phyloP scores from a whole-genome alignment of 2,888 invertebrate genomes.

The Acronicta alni region DNA sequence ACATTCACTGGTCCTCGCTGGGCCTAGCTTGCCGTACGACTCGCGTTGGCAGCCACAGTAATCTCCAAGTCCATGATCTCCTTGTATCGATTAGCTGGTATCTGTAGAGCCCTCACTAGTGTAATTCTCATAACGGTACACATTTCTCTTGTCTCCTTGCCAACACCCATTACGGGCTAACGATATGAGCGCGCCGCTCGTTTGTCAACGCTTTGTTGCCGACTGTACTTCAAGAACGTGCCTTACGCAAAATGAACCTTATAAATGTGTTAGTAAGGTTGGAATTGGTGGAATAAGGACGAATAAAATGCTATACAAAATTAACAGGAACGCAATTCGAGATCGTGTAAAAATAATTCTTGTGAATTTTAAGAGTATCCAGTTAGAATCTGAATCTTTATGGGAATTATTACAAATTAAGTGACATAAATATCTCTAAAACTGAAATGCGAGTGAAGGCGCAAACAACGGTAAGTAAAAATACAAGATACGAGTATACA shows the following conservation, averaged over 20 bases:
- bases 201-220: conserved; percentile 61
- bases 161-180: conserved; percentile 61
- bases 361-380: conserved; percentile 23
- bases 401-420: no score
- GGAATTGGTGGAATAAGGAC: conserved; percentile 1
- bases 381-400: background rate
- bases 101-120: conserved; percentile 45
- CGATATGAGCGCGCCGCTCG: conserved; percentile 62
- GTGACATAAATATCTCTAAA: no score
- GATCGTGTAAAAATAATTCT: conserved; percentile 33
- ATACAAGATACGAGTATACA: no score
- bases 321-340: conserved; percentile 42
- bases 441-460: no score
- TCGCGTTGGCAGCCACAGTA: conserved; percentile 40
- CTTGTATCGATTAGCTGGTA: conserved; percentile 49
- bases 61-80: conserved; percentile 37
- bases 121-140: conserved; percentile 59
- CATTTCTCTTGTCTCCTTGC: conserved; percentile 62
- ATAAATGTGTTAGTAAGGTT: conserved; percentile 30
- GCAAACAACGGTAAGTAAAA: no score
- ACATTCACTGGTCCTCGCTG: background rate
- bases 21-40: background rate
- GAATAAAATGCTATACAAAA: conserved; percentile 34
- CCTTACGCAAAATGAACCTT: conserved; percentile 41
- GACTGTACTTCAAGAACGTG: conserved; percentile 51